Conservation (phyloP, 1,140 invertebrate genomes). For the Leptopilina boulardi region DNA sequence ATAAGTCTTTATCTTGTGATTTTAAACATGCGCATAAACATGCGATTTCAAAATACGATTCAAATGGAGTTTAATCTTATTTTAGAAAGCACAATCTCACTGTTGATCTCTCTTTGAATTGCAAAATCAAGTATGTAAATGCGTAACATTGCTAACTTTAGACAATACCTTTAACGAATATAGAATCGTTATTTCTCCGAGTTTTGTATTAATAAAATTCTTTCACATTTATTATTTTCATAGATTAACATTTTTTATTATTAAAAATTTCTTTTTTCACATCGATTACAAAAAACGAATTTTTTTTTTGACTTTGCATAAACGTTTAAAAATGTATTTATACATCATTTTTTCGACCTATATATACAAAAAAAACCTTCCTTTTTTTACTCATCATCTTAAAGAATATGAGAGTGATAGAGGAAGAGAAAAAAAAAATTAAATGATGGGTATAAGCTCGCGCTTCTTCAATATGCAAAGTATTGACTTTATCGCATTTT, state of each 20-base stretch:
- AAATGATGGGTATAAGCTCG: conserved; percentile 1
- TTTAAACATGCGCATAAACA: not conserved
- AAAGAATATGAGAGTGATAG: not conserved
- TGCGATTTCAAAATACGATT: not conserved
- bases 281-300: too few species aligned
- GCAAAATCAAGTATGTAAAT: conserved; percentile 28
- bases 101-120: conserved; percentile 16
- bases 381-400: too few species aligned
- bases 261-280: too few species aligned
- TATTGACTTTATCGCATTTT: not conserved
- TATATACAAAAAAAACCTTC: too few species aligned
- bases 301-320: too few species aligned
- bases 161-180: conserved; percentile 13
- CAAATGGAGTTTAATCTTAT: conserved; percentile 2
- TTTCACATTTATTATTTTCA: not conserved
- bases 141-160: conserved; percentile 1
- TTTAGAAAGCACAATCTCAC: conserved; percentile 2
- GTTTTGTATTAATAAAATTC: not conserved
- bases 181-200: not conserved
- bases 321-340: too few species aligned
- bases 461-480: not conserved
- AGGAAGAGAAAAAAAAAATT: not conserved
- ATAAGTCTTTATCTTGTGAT: not conserved
- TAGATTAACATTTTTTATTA: too few species aligned
- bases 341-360: too few species aligned